Base-by-base conservation (phyloP, 1,140 invertebrate species). In the Apis laboriosa region DNA sequence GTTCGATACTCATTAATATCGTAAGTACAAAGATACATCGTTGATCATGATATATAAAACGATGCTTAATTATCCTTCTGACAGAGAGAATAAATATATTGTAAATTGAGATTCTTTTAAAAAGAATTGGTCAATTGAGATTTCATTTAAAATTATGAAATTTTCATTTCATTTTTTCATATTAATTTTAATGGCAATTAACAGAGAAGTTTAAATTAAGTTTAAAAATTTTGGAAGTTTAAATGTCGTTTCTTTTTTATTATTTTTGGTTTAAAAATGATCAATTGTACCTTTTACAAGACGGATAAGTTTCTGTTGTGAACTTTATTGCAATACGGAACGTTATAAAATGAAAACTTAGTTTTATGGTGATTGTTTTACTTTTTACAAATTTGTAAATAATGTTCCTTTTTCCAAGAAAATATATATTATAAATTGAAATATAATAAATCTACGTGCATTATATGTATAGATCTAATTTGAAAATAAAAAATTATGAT, bases 11-110 rank as follows among this genome's bases (percentile, higher is more conserved):
- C 68, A 34, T 86, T 78, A 75, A 78, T 78, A 78, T 86, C 28
- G 84, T 86, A 86, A 86, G 85, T 86, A 86, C 85, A 86, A 86
- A 83, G 74, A 86, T 86, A 86, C 80, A 86, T 86, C 70, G 84
- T 83, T 76, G 81, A 77, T 85, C 78, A 74, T 71, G 80, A 64
- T 68, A 83, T 64, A 74, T 61, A 71, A 83, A 86, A 86, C 56
- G 66, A 73, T 77, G 24, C 68, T 86, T 58, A 73, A 77, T 55
- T 63, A n/a, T 80, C 63, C 68, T 68, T 53, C 60, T 56, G 66
- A 49, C 66, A 49, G 71, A 60, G 68, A 51, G 63, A 28, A 28
- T 63, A 43, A 28, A 34, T 28, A 53, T 77, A 51, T 12, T 34
- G 34, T 28, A 63, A 66, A 63, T 28, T 13, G 13, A 19, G 24